These are phyloP conservation scores for Drosophila suboccidentalis DNA, from an alignment of 2,888 invertebrate genomes.

Conservation along the genomic window DNA sequence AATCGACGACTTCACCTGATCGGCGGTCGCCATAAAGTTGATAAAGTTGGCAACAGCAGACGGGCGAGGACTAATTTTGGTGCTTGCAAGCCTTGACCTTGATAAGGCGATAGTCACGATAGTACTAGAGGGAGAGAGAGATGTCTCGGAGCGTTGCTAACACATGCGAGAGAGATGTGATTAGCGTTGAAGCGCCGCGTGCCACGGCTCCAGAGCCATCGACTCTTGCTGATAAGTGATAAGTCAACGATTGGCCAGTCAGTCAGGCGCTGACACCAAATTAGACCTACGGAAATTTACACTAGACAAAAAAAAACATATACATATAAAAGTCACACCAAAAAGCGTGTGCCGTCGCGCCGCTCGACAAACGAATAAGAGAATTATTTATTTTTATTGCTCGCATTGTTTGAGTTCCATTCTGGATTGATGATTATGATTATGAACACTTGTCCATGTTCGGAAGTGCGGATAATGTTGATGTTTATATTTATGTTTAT, in stretches of 20 bases:
- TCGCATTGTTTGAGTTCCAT: conserved; percentile 3
- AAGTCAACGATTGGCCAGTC: conserved; percentile 52
- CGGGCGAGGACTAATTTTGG: conserved; percentile 25
- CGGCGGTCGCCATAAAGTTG: conserved; percentile 20
- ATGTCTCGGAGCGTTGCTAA: conserved; percentile 28
- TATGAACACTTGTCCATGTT: conserved; percentile 7
- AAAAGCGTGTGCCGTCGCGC: conserved; percentile 47
- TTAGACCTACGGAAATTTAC: conserved; percentile 63
- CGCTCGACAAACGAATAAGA: conserved; percentile 14
- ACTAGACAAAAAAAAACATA: conserved; percentile 11
- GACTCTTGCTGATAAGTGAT: conserved; percentile 56
- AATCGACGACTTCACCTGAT: conserved; percentile 37
- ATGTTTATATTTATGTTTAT: neutral
- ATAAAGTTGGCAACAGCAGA: conserved; percentile 56
- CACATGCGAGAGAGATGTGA: conserved; percentile 66
- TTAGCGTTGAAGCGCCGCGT: conserved; percentile 61
- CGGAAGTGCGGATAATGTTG: conserved; percentile 8
- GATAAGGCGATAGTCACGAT: conserved; percentile 41
- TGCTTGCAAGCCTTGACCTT: conserved; percentile 65
- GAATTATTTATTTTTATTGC: conserved; percentile 6
- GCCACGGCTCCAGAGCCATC: conserved; percentile 25
- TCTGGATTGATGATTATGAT: conserved; percentile 3
- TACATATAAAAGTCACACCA: neutral
- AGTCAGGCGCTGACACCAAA: conserved; percentile 60
- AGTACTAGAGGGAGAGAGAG: neutral